Conservation (phyloP, 2,113 vertebrate species). For the Rhinolophus sinicus region DNA sequence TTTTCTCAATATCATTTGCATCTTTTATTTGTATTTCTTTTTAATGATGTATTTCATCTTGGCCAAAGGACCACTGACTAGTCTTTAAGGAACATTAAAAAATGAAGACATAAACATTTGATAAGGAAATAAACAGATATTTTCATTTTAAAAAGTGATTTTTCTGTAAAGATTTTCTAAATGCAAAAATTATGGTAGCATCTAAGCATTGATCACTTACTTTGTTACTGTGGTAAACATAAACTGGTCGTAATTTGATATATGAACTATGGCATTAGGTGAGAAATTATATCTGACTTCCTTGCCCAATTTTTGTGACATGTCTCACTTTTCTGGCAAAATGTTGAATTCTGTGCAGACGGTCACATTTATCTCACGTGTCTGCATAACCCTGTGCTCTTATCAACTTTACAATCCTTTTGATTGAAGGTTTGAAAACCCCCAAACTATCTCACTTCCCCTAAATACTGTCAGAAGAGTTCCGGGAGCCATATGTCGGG, state of each 20-base stretch:
- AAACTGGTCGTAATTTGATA: slow-evolving; percentile 57
- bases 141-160: slow-evolving; percentile 74
- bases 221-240: slow-evolving; percentile 71
- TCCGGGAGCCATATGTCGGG: neutral
- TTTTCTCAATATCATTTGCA: slow-evolving; percentile 10
- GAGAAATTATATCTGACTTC: slow-evolving; percentile 19
- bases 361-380: neutral
- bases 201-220: slow-evolving; percentile 76
- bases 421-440: slow-evolving; percentile 56
- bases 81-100: slow-evolving; percentile 75
- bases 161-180: slow-evolving; percentile 73
- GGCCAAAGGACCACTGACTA: slow-evolving; percentile 69
- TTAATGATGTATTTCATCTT: slow-evolving; percentile 67
- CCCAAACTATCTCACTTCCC: neutral
- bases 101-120: slow-evolving; percentile 76
- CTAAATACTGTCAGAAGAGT: neutral
- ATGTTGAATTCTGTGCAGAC: slow-evolving; percentile 28
- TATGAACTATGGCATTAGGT: slow-evolving; percentile 59
- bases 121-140: slow-evolving; percentile 76
- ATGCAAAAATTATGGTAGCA: slow-evolving; percentile 62
- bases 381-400: slow-evolving; percentile 19
- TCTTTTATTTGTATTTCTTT: slow-evolving; percentile 63
- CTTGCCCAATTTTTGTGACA: neutral
- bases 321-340: slow-evolving; percentile 58
- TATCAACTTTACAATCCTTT: slow-evolving; percentile 19